Conservation (phyloP, 1,140 invertebrate species). For the Heliconius congener region DNA sequence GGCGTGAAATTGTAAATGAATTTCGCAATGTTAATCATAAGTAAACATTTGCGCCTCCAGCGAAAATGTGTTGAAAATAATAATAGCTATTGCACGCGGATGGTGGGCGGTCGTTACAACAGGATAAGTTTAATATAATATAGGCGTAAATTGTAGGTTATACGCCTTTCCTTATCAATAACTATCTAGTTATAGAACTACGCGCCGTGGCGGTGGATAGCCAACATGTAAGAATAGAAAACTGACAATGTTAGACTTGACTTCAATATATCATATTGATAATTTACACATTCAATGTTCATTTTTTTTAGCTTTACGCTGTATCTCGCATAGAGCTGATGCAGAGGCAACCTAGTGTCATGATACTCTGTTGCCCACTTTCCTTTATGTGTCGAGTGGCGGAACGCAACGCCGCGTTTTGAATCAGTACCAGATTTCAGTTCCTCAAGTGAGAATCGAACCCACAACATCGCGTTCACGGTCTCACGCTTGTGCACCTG, state of each 20-base stretch:
- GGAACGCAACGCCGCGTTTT: too few relatives aligned
- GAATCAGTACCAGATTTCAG: too few relatives aligned
- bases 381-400: too few relatives aligned
- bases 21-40: conserved; percentile 18
- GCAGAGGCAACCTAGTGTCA: too few relatives aligned
- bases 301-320: too few relatives aligned
- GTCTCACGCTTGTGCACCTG: too few relatives aligned
- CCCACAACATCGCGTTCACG: too few relatives aligned
- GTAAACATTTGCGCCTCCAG: conserved; percentile 25
- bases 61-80: conserved; percentile 36
- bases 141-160: conserved; percentile 41
- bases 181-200: conserved; percentile 33
- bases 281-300: background rate
- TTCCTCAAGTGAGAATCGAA: too few relatives aligned
- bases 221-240: conserved; percentile 6
- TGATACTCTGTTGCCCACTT: too few relatives aligned
- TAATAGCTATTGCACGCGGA: conserved; percentile 37
- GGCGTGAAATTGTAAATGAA: background rate
- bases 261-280: background rate
- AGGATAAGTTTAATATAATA: conserved; percentile 37
- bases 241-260: background rate
- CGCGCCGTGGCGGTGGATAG: conserved; percentile 1
- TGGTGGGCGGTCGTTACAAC: conserved; percentile 38
- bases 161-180: conserved; percentile 41
- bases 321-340: too few relatives aligned